phyloP scores from a whole-genome alignment of 2,888 invertebrate species.

The Coleophora deauratella region DNA sequence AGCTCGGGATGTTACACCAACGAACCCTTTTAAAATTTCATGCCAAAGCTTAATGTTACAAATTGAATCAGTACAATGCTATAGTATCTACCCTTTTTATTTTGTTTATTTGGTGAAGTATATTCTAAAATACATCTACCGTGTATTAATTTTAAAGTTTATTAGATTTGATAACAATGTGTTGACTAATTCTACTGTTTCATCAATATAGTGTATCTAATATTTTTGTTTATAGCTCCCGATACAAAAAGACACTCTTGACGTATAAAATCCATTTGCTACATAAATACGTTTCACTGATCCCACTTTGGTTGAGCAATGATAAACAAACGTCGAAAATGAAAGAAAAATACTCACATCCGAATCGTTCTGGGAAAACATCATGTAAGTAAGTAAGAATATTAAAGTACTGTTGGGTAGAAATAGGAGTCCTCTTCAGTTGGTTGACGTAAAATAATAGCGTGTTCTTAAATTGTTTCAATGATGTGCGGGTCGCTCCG shows the following conservation, averaged over 20 bases:
- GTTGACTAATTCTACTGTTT: slow-evolving; percentile 15
- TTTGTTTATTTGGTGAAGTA: slow-evolving; percentile 30
- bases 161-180: slow-evolving; percentile 30
- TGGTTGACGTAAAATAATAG: no score
- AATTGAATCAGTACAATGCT: slow-evolving; percentile 61
- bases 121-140: slow-evolving; percentile 37
- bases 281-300: slow-evolving; percentile 44
- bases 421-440: no score
- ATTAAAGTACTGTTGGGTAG: no score
- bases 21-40: slow-evolving; percentile 66
- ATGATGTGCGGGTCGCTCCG: no score
- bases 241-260: no score
- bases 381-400: no score
- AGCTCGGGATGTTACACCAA: slow-evolving; percentile 40
- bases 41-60: slow-evolving; percentile 56
- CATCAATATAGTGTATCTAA: slow-evolving; percentile 11
- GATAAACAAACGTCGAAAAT: slow-evolving; percentile 51
- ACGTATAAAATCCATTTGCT: slow-evolving; percentile 33
- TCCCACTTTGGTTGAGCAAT: slow-evolving; percentile 20
- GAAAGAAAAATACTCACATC: slow-evolving; percentile 45
- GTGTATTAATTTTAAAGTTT: slow-evolving; percentile 43
- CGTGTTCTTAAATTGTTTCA: no score
- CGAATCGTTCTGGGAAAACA: neutral
- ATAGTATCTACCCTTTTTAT: slow-evolving; percentile 27
- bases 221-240: slow-evolving; percentile 12